Conservation (phyloP, 1,140 invertebrate species). For the Drosophila fuyamai region DNA sequence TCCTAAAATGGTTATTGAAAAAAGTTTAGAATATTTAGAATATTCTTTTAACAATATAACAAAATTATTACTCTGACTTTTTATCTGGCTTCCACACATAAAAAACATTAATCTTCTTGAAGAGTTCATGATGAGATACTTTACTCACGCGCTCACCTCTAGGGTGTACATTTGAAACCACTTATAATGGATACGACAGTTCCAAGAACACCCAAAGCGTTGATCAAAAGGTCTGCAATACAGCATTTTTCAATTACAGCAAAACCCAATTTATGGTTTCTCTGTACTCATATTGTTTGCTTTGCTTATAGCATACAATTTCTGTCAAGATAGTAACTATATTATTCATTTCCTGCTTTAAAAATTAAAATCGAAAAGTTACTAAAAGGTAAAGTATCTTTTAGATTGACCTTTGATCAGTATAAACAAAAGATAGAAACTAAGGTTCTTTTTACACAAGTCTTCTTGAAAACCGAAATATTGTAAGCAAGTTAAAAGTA, state of each 20-base stretch:
- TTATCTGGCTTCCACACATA: too few species aligned
- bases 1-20: too few species aligned
- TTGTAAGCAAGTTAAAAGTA: background rate
- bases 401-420: too few species aligned
- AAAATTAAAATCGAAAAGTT: background rate
- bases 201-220: slow-evolving; percentile 27
- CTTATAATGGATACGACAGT: slow-evolving; percentile 25
- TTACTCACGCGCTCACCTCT: background rate
- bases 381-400: too few species aligned
- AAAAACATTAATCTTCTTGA: background rate
- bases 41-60: too few species aligned
- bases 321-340: background rate
- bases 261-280: slow-evolving; percentile 8
- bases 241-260: slow-evolving; percentile 6
- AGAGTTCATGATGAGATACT: background rate
- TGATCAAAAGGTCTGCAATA: slow-evolving; percentile 14
- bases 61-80: too few species aligned
- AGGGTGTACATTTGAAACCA: slow-evolving; percentile 10
- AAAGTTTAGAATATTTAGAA: background rate
- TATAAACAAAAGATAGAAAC: too few species aligned
- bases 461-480: too few species aligned
- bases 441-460: too few species aligned
- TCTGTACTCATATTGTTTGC: slow-evolving; percentile 9
- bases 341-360: too few species aligned
- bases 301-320: slow-evolving; percentile 1